Conservation (phyloP, 2,888 invertebrate species). For the Macrophya alboannulata region DNA sequence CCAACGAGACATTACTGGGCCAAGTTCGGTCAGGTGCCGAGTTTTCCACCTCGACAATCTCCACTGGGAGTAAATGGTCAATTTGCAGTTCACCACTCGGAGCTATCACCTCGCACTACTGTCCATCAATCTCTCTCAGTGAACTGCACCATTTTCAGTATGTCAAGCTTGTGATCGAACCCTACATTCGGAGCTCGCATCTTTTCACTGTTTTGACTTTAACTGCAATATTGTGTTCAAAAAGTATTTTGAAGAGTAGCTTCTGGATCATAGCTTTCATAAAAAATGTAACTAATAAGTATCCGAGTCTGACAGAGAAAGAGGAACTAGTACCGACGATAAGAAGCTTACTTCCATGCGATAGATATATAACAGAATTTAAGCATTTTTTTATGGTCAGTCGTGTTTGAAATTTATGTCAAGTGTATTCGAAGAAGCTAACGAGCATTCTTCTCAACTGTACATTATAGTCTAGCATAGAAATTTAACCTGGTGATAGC, state of each 20-base stretch:
- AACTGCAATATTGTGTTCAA: background rate
- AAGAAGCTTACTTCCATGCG: background rate
- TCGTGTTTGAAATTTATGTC: conserved; percentile 49
- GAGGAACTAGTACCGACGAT: background rate
- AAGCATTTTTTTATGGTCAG: conserved; percentile 42
- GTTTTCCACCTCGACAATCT: conserved; percentile 73
- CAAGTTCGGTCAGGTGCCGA: conserved; percentile 63
- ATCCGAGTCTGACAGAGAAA: background rate
- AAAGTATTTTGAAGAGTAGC: background rate
- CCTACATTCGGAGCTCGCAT: background rate
- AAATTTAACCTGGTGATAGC: conserved; percentile 41
- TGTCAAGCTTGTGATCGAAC: conserved; percentile 71
- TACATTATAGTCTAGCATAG: conserved; percentile 21
- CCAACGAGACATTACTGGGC: conserved; percentile 40
- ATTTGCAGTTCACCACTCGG: conserved; percentile 66
- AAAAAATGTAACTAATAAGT: background rate
- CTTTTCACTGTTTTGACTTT: background rate
- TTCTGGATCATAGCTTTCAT: background rate
- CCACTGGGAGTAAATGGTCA: conserved; percentile 72
- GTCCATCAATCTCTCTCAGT: conserved; percentile 75
- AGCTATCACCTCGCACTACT: conserved; percentile 73
- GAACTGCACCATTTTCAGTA: conserved; percentile 71
- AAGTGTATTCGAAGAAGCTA: conserved; percentile 26
- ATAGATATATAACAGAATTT: conserved; percentile 34
- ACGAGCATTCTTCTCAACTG: conserved; percentile 42